Base-by-base conservation (phyloP, 2,113 vertebrate genomes). In the Aegithalos caudatus region DNA sequence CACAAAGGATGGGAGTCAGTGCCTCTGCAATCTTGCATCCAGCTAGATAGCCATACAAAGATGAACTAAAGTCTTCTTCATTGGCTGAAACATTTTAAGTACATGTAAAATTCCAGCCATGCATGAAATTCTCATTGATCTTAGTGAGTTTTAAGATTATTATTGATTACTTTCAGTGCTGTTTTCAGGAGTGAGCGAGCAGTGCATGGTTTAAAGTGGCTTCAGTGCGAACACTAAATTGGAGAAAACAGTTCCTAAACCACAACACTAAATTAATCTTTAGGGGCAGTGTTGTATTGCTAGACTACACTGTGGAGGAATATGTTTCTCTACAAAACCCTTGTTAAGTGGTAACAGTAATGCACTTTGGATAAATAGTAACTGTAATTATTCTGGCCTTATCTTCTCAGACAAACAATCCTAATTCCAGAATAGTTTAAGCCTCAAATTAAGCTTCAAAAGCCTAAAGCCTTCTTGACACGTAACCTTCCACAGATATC, bases 131-230 rank as follows among this genome's bases (percentile, higher is more conserved):
- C 11, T 50, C 27, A 74, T 42, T 82, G 27, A 53, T 85, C n/a
- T 81, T 50, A 22, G 7, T 29, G 23, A 58, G 6, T 40, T 58
- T 60, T 29, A 62, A 65, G 9, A 70, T 27, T 35, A 23, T 13
- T 27, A 16, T 27, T 57, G 67, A 86, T 7, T 29, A 37, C 8
- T 48, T 85, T 69, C 64, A 65, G 4, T 47, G 11, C 37, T 67
- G 14, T 29, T 24, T 72, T 80, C n/a, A 45, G 37, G 31, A 76
- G 23, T 11, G n/a, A 70, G 19, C 0, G 0, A 45, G n/a, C 15
- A 37, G 42, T 8, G 7, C 1, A 0, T 28, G 27, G 9, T 31
- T 65, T 44, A 12, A 35, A 23, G 27, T 10, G 35, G 14, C 27
- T 64, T 42, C 48, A 42, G 21, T 44, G 15, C 44, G 10, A 58